phyloP scores from a whole-genome alignment of 2,888 invertebrate genomes.

The Limulus polyphemus region DNA sequence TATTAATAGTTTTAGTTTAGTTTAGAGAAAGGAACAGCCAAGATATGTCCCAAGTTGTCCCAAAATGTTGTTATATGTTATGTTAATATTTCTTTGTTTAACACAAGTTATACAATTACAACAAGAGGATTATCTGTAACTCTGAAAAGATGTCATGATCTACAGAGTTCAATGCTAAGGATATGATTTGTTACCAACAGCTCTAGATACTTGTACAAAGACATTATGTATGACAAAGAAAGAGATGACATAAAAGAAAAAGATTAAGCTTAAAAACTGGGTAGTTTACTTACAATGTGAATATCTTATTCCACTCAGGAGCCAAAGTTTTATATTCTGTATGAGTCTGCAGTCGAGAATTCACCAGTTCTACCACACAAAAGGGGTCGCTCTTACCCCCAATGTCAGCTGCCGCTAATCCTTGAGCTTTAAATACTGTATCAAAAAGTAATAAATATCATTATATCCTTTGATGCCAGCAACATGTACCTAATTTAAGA shows the following conservation, averaged over 20 bases:
- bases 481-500: no score
- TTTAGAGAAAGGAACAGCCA: no score
- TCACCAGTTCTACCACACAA: constrained; percentile 88
- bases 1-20: no score
- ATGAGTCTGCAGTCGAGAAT: constrained; percentile 88
- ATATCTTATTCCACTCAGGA: constrained; percentile 97
- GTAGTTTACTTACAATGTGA: constrained; percentile 68
- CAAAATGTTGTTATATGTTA: no score
- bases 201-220: no score
- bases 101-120: no score
- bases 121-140: no score
- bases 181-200: no score
- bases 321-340: constrained; percentile 95
- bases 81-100: no score
- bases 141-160: no score
- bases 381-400: constrained; percentile 98
- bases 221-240: not conserved
- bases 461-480: not conserved
- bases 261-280: constrained; percentile 3
- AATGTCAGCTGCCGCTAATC: constrained; percentile 83
- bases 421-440: constrained; percentile 60
- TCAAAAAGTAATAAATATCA: constrained; percentile 12
- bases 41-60: no score
- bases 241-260: not conserved
- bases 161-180: no score